Evolutionary conservation across 1,140 invertebrate species (phyloP).

Genomic region (Archegozetes longisetosus): DNA sequence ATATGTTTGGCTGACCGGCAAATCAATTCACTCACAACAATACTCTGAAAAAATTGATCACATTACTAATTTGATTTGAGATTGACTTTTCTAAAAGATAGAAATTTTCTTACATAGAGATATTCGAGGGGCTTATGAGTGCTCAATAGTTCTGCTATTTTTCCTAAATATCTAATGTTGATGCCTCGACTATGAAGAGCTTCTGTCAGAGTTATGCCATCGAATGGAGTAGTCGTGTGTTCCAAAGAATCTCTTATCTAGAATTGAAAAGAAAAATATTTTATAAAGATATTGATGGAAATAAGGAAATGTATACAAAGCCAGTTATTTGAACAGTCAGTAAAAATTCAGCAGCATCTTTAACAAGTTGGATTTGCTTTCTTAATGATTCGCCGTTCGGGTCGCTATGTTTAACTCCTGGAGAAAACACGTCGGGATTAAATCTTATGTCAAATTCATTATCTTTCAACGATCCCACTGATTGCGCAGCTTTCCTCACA

Average conservation of each 20-base stretch:
- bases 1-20: conserved; percentile 78
- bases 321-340: conserved; percentile 80
- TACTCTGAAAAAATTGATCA: conserved; percentile 43
- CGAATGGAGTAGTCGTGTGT: conserved; percentile 80
- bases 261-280: conserved; percentile 22
- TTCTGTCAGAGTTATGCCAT: conserved; percentile 83
- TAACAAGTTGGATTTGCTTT: conserved; percentile 71
- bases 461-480: conserved; percentile 61
- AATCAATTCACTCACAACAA: conserved; percentile 71
- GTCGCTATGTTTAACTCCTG: conserved; percentile 69
- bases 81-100: background rate
- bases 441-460: conserved; percentile 87
- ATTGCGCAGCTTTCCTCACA: conserved; percentile 65
- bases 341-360: conserved; percentile 88
- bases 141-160: conserved; percentile 56
- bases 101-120: conserved; percentile 31
- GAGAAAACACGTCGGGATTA: conserved; percentile 94
- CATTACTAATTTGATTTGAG: conserved; percentile 13
- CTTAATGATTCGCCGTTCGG: conserved; percentile 46
- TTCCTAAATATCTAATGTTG: conserved; percentile 88
- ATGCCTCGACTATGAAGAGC: conserved; percentile 82
- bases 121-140: conserved; percentile 68
- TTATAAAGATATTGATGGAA: background rate
- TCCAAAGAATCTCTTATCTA: conserved; percentile 79
- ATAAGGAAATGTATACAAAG: conserved; percentile 49